Evolutionary conservation across 2,797 vertebrate species (phyloP).

Genomic region (Protosalanx chinensis): DNA sequence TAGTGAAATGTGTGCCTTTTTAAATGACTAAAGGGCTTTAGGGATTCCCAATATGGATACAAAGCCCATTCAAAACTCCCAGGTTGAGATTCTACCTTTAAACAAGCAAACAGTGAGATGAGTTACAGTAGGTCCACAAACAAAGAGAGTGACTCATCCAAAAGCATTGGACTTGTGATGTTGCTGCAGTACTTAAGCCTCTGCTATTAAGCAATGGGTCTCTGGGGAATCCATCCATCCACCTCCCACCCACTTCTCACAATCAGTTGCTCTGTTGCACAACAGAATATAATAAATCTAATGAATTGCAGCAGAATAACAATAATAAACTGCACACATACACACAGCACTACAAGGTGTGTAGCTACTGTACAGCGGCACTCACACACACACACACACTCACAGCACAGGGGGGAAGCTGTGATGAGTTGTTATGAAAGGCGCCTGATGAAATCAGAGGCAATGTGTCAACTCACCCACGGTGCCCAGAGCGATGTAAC

Average conservation of each 20-base stretch:
- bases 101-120: background rate
- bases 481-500: slow-evolving; percentile 88
- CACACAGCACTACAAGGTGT: background rate
- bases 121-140: background rate
- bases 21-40: too few relatives aligned
- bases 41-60: background rate
- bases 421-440: slow-evolving; percentile 28
- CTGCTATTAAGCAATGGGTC: slow-evolving; percentile 27
- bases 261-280: slow-evolving; percentile 40
- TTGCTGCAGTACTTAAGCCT: slow-evolving; percentile 4
- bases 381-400: background rate
- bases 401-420: background rate
- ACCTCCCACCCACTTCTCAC: slow-evolving; percentile 33
- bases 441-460: slow-evolving; percentile 42
- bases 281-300: slow-evolving; percentile 21
- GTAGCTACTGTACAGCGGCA: background rate
- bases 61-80: background rate
- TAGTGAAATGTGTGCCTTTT: too few relatives aligned
- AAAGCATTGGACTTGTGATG: background rate
- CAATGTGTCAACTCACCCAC: slow-evolving; percentile 80
- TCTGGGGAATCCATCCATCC: slow-evolving; percentile 28
- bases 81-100: slow-evolving; percentile 3
- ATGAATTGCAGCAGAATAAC: slow-evolving; percentile 5
- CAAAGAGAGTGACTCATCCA: background rate
- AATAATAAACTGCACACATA: background rate